These are phyloP conservation scores for Heteractis magnifica DNA, from an alignment of 92 coral and sea anemone genomes.

Conservation along the genomic window DNA sequence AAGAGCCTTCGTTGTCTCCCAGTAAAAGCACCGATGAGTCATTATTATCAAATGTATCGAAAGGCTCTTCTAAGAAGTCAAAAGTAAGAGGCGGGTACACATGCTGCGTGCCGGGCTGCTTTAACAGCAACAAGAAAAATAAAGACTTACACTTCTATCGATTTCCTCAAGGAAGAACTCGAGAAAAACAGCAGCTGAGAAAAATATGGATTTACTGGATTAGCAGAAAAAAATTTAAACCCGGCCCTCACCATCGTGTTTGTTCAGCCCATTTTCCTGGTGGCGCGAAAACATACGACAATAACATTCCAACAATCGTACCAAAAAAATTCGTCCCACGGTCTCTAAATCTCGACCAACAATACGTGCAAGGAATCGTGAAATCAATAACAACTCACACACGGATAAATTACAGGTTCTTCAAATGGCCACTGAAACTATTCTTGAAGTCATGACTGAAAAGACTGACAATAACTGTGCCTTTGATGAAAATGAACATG, in stretches of 20 bases:
- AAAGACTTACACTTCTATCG: not conserved
- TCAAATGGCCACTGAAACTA: not conserved
- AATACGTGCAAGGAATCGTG: constrained; percentile 10
- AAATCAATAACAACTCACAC: not conserved
- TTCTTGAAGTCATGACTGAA: not conserved
- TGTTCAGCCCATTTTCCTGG: constrained; percentile 49
- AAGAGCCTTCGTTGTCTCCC: no score
- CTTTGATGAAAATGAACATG: not conserved
- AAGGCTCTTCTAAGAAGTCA: no score
- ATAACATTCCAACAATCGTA: constrained; percentile 11
- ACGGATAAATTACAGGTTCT: not conserved
- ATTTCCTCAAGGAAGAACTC: constrained; percentile 25
- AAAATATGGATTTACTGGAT: constrained; percentile 34
- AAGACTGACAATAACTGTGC: not conserved
- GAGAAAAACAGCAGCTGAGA: constrained; percentile 1
- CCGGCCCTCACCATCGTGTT: constrained; percentile 32
- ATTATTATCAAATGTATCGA: no score
- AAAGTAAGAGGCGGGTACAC: no score
- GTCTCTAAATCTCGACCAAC: constrained; percentile 10
- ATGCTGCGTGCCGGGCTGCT: no score
- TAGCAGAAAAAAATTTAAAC: constrained; percentile 29
- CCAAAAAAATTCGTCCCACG: constrained; percentile 15
- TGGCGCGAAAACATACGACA: constrained; percentile 28
- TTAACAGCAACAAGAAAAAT: no score
- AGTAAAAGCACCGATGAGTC: no score